Base-by-base conservation (phyloP, 2,888 invertebrate genomes). In the Catotricha subobsoleta region DNA sequence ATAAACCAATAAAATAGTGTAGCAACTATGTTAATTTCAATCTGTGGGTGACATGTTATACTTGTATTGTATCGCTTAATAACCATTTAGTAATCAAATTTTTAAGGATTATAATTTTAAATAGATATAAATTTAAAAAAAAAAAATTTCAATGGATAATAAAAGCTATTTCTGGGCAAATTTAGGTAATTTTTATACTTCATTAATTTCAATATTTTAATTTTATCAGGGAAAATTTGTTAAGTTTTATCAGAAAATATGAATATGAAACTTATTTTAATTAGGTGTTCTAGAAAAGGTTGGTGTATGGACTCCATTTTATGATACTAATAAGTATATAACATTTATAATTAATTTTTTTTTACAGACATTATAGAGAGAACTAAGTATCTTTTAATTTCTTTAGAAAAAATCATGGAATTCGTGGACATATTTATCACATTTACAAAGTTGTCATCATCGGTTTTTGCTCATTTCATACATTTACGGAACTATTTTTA, bases 241-340 rank as follows among this genome's bases (percentile, higher is more conserved):
- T 25, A 6, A 6, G 25, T 16, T 19, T 5, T 33, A 20, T 6
- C 23, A 35, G 7, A 25, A 25, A 25, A 25, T 25, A 25, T 6
- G 7, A 8, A 25, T 8, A 25, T 9, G 7, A 25, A 25, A 25
- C 6, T 8, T 9, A 8, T 8, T 25, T 25, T 25, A 8, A 6
- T 8, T 9, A 31, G 38, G 39, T 20, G 29, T 39, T 19, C 20
- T 39, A 12, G 39, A 39, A 9, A 39, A 39, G 13, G n/a, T 39
- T 21, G 39, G 39, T 6, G 13, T 39, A 29, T 39, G 39, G 39
- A 39, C 20, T 13, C 39, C 39, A 3, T 39, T 20, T 30, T 20
- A 29, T 20, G 28, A 30, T 29, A 30, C 29, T n/a, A n/a, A n/a
- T n/a, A n/a, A n/a, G n/a, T 12, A 37, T 12, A 25, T 37, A 25